Evolutionary conservation across 2,888 invertebrate genomes (phyloP), one percentile per base, ranked within the genome.

Genomic region (Cheiracanthium punctorium): DNA sequence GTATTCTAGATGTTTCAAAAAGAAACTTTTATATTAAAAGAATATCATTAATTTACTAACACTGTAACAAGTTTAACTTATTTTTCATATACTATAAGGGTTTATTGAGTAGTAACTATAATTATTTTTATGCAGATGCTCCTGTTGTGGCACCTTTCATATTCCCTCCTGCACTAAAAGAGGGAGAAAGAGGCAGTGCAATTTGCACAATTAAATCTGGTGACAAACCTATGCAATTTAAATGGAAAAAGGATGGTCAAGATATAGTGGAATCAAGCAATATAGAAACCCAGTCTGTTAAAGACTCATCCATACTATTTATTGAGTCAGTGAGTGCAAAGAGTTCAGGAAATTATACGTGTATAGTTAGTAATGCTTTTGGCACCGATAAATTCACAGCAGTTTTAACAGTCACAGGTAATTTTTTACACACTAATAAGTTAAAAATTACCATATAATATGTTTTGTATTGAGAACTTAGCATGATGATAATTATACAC

Each of bases 121-220:
- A 17, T n/a, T 37, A 5, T 37, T 37, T 71, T 74, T 64, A 12
- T 75, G n/a, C 69, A 77, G 77, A 77, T 24, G 67, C 77, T 8
- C 77, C 77, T 30, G 69, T 69, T 5, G 64, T 77, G 7, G 69
- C 48, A 7, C 43, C 41, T 10, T 77, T 77, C 30, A 20, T 32
- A 5, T 77, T 77, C 69, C 69, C 77, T 8, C 24, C 67, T n/a
- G 69, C 67, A 10, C 41, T 77, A 30, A 77, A 69, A 77, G 69
- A 77, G 43, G 89, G 89, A 17, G 82, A 80, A 71, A 77, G 88
- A 71, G 89, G 84, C 8, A 82, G 88, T 43, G 75, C 88, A 17
- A 82, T 85, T 64, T 89, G 89, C 65, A 71, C 87, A 30, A 75
- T 88, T 24, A 86, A 77, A 72, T 72, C 80, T 32, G 89, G 89